A percentile compares a stretch with the other conserved stretches of the same genome.
Evolutionary conservation across 2,113 vertebrate species (phyloP).

Genomic region (Catharus fuscescens): DNA sequence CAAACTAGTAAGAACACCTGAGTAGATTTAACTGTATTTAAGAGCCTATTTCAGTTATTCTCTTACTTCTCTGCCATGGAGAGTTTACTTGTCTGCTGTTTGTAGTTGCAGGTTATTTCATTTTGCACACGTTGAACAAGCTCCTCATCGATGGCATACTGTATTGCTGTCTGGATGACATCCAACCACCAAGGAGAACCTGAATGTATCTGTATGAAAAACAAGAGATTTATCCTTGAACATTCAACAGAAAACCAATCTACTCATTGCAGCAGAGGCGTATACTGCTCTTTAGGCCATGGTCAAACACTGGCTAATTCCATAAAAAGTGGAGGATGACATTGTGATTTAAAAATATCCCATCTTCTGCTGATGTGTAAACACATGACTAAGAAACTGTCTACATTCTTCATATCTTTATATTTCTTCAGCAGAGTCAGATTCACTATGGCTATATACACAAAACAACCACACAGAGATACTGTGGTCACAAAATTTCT

Average conservation of each 20-base stretch:
- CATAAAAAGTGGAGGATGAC: neutral
- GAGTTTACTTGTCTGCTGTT: slow-evolving; percentile 87
- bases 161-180: slow-evolving; percentile 86
- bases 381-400: neutral
- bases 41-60: neutral
- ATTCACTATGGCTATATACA: neutral
- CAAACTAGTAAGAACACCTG: neutral
- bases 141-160: slow-evolving; percentile 88
- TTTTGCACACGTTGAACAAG: slow-evolving; percentile 92
- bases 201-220: slow-evolving; percentile 68
- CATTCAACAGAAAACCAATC: neutral
- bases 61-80: slow-evolving; percentile 98
- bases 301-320: neutral
- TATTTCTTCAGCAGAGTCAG: neutral
- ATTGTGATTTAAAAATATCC: neutral
- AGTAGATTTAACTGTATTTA: neutral
- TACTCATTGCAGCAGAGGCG: neutral
- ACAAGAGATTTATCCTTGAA: neutral
- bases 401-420: neutral
- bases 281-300: neutral
- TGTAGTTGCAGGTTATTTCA: slow-evolving; percentile 91
- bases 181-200: slow-evolving; percentile 95
- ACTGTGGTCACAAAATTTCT: neutral
- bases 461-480: neutral
- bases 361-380: neutral